Conservation (phyloP, 2,888 invertebrate genomes). For the Sussaba pulchella region DNA sequence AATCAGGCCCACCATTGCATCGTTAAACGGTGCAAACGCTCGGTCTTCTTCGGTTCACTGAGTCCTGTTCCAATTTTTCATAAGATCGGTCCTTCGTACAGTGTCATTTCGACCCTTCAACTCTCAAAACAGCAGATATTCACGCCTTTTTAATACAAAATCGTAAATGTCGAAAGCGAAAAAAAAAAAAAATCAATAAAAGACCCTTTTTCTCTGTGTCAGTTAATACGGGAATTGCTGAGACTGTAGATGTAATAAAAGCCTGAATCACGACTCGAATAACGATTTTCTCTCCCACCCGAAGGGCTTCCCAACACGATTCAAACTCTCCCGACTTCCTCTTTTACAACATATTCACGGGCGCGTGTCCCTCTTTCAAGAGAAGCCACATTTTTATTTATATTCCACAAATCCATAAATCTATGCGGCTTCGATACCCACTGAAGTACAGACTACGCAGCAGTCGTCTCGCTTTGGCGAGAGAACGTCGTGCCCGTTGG, state of each 20-base stretch:
- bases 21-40: too few relatives aligned
- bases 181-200: background rate
- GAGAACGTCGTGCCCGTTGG: constrained; percentile 36
- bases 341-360: constrained; percentile 3
- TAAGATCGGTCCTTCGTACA: background rate
- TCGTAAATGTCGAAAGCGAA: too few relatives aligned
- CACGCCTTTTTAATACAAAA: too few relatives aligned
- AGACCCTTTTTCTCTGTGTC: background rate
- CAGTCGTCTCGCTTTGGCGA: constrained; percentile 31
- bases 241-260: background rate
- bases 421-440: constrained; percentile 47
- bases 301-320: background rate
- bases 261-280: background rate
- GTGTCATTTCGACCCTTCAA: too few relatives aligned
- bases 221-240: background rate
- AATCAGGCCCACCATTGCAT: too few relatives aligned
- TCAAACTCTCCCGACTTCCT: background rate
- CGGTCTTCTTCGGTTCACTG: too few relatives aligned
- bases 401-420: constrained; percentile 58
- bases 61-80: background rate
- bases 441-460: constrained; percentile 24
- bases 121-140: too few relatives aligned
- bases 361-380: constrained; percentile 10
- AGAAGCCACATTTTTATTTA: constrained; percentile 56
- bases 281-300: background rate